A percentile compares a stretch with the other conserved stretches of the same genome.
Evolutionary conservation across 2,797 vertebrate genomes (phyloP).

Genomic region (Manis pentadactyla): DNA sequence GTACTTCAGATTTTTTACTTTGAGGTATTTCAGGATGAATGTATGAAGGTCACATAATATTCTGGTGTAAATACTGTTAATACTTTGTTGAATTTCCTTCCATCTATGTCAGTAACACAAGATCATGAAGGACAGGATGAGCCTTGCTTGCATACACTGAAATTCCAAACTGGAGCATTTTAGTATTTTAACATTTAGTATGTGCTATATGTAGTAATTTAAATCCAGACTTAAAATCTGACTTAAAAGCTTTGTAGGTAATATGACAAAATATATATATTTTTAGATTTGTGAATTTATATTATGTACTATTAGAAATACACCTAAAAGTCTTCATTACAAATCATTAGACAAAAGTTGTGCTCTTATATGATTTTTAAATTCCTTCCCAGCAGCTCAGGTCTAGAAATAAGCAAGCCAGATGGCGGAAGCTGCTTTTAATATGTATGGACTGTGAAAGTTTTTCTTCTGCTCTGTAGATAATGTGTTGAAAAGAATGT

Average conservation of each 20-base stretch:
- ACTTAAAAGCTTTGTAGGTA: background rate
- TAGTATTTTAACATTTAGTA: background rate
- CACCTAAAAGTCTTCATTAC: background rate
- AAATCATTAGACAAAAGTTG: background rate
- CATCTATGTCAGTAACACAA: background rate
- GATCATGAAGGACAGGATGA: background rate
- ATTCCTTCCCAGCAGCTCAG: background rate
- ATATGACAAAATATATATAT: background rate
- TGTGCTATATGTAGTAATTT: slow-evolving; percentile 4
- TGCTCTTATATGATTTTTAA: background rate
- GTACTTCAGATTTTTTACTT: background rate
- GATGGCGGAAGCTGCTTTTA: slow-evolving; percentile 3
- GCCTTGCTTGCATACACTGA: background rate
- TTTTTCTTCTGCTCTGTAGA: slow-evolving; percentile 8
- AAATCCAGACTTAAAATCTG: background rate
- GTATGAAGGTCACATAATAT: background rate
- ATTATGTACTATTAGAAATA: background rate
- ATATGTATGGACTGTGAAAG: background rate
- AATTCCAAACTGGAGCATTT: background rate
- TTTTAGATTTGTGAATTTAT: background rate
- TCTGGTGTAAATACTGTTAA: background rate
- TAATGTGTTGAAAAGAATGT: background rate
- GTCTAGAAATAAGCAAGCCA: background rate
- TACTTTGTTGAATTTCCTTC: background rate
- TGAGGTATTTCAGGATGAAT: background rate